Evolutionary conservation across 1,140 invertebrate genomes (phyloP).

Genomic region (Cardiocondyla obscurior): DNA sequence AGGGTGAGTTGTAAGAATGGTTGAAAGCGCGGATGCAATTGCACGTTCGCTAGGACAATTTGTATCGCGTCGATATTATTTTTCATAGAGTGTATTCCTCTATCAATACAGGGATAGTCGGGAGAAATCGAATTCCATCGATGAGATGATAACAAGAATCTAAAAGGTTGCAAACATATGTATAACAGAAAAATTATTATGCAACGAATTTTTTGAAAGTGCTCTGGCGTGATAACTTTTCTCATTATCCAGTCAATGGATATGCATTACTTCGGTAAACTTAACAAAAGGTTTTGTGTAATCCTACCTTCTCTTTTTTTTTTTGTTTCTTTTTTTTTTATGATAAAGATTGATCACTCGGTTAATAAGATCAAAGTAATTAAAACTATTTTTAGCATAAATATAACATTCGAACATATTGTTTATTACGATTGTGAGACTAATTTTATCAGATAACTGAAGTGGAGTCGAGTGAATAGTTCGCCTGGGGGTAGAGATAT

Average conservation of each 20-base stretch:
- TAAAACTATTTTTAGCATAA: background rate
- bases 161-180: background rate
- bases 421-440: background rate
- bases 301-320: too few relatives aligned
- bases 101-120: background rate
- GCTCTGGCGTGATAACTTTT: slow-evolving; percentile 10
- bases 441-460: background rate
- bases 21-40: background rate
- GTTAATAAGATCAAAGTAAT: background rate
- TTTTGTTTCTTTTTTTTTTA: too few relatives aligned
- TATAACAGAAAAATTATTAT: background rate
- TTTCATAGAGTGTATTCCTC: background rate
- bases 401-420: background rate
- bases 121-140: background rate
- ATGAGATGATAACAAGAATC: background rate
- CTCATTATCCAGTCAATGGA: slow-evolving; percentile 9
- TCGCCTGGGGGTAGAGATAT: background rate
- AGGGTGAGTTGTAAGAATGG: background rate
- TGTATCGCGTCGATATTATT: slow-evolving; percentile 11
- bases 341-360: background rate
- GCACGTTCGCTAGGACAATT: background rate
- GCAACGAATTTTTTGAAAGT: background rate
- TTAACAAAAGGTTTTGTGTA: background rate
- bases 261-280: background rate
- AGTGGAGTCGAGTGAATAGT: background rate